A percentile compares a stretch with the other conserved stretches of the same genome.
These are phyloP conservation scores for Temnothorax nylanderi DNA, from an alignment of 1,140 invertebrate genomes.

Conservation along the genomic window DNA sequence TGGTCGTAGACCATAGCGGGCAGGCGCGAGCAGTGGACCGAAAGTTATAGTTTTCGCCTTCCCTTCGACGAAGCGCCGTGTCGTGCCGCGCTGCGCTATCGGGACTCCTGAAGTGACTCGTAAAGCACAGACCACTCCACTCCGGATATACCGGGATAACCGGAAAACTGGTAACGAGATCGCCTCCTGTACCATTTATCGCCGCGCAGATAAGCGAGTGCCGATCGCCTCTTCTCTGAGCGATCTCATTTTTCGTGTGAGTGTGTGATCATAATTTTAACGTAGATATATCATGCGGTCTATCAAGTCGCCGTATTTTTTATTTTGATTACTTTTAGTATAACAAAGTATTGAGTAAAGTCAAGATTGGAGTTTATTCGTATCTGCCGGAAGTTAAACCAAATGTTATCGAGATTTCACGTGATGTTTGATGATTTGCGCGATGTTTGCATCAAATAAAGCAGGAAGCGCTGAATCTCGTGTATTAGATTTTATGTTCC, in stretches of 20 bases:
- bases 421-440: neutral
- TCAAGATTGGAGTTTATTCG: neutral
- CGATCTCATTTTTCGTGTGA: slow-evolving; percentile 8
- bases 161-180: slow-evolving; percentile 49
- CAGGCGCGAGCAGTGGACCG: slow-evolving; percentile 55
- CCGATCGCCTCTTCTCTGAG: slow-evolving; percentile 12
- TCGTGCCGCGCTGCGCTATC: slow-evolving; percentile 23
- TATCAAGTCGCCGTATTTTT: neutral
- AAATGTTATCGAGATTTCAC: neutral
- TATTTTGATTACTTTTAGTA: neutral
- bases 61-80: slow-evolving; percentile 2
- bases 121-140: slow-evolving; percentile 40
- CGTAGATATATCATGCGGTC: too few species aligned
- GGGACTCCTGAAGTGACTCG: slow-evolving; percentile 47
- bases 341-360: neutral
- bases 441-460: neutral
- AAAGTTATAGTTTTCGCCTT: slow-evolving; percentile 66
- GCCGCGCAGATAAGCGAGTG: slow-evolving; percentile 28
- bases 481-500: neutral
- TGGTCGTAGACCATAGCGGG: slow-evolving; percentile 36
- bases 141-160: slow-evolving; percentile 36
- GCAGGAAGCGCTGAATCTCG: neutral
- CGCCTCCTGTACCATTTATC: slow-evolving; percentile 3
- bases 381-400: neutral
- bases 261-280: slow-evolving; percentile 10